Percentiles rank a stretch among this genome's conserved stretches.
phyloP scores from a whole-genome alignment of 2,888 invertebrate species.

The Caenorhabditis wallacei region DNA sequence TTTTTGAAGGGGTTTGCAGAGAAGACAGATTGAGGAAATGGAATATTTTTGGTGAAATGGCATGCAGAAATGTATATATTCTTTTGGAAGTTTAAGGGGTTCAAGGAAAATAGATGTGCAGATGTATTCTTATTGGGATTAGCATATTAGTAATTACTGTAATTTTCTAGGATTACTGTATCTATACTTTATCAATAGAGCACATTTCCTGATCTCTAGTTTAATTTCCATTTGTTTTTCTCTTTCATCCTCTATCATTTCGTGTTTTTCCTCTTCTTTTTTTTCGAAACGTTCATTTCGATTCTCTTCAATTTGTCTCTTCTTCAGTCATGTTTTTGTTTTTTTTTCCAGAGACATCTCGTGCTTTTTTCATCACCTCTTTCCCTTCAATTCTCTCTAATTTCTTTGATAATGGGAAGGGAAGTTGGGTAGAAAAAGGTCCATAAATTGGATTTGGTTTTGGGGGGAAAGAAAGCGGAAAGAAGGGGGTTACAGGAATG shows the following conservation, averaged over 20 bases:
- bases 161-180: too few relatives aligned
- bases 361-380: conserved; percentile 11
- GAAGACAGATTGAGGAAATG: conserved; percentile 7
- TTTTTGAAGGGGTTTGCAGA: conserved; percentile 4
- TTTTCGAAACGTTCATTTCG: conserved; percentile 5
- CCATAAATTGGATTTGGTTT: conserved; percentile 10
- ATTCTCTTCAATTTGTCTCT: conserved; percentile 24
- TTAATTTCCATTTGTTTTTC: not conserved
- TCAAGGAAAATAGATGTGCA: not conserved
- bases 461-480: not conserved
- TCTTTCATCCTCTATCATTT: not conserved
- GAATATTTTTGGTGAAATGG: not conserved
- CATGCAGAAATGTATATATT: too few relatives aligned
- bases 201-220: not conserved
- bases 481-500: not conserved
- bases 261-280: not conserved
- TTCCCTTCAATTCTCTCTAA: conserved; percentile 2
- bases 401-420: conserved; percentile 27
- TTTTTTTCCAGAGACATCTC: conserved; percentile 16
- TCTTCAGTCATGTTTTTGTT: conserved; percentile 11
- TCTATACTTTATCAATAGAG: not conserved
- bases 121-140: too few relatives aligned
- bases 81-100: too few relatives aligned
- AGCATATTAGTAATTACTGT: too few relatives aligned
- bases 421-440: not conserved